Percentiles rank a stretch among this genome's conserved stretches.
Conservation (phyloP, 1,140 invertebrate species). For the Trissolcus basalis region DNA sequence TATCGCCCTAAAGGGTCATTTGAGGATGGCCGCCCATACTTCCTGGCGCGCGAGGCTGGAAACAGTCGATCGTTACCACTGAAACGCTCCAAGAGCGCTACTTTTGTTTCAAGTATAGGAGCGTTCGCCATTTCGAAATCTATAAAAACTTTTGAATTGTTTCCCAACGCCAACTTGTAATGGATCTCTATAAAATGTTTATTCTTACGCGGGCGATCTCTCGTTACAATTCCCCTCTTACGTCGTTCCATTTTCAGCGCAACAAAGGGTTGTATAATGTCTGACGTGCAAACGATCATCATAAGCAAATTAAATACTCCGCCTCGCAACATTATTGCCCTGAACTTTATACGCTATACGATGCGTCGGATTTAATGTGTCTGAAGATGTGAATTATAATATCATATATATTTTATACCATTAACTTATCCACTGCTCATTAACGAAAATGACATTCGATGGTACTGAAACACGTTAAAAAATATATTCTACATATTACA, state of each 20-base stretch:
- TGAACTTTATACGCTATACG: constrained; percentile 42
- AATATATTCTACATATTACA: too few relatives aligned
- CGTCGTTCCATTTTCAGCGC: constrained; percentile 49
- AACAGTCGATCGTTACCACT: constrained; percentile 48
- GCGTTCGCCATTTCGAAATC: constrained; percentile 53
- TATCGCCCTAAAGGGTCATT: constrained; percentile 57
- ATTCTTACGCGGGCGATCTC: constrained; percentile 42
- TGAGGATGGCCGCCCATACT: constrained; percentile 44
- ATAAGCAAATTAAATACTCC: constrained; percentile 54
- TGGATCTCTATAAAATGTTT: constrained; percentile 60
- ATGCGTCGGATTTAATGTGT: constrained; percentile 39
- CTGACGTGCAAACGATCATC: constrained; percentile 51
- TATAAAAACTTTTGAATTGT: constrained; percentile 56
- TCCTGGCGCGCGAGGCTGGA: constrained; percentile 27
- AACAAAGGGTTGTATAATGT: constrained; percentile 54
- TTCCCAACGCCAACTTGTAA: constrained; percentile 47
- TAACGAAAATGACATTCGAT: constrained; percentile 8
- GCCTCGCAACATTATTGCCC: constrained; percentile 31
- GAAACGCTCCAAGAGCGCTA: constrained; percentile 36
- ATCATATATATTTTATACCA: constrained; percentile 33
- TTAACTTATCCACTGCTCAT: constrained; percentile 16
- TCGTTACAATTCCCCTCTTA: constrained; percentile 54
- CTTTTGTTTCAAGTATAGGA: constrained; percentile 37
- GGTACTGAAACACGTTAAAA: too few relatives aligned
- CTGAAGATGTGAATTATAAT: constrained; percentile 42